phyloP scores from a whole-genome alignment of 92 coral and sea anemone species.

The Bergia sp. region DNA sequence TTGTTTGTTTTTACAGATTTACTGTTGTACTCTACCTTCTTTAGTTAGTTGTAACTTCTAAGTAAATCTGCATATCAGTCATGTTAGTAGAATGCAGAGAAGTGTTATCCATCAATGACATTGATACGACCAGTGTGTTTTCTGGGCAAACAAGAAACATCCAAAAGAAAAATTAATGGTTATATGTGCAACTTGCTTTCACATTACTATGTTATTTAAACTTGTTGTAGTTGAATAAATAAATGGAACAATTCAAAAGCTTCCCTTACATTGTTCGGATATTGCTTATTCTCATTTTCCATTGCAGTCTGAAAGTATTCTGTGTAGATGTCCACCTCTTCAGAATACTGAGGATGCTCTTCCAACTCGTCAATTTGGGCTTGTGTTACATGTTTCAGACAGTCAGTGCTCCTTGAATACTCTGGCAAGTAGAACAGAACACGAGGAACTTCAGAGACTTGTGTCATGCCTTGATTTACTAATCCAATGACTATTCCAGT shows the following conservation, averaged over 20 bases:
- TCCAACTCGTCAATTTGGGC: conserved; percentile 56
- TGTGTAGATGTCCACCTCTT: conserved; percentile 43
- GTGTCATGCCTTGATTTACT: conserved; percentile 32
- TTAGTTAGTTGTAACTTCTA: too few relatives aligned
- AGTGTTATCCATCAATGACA: too few relatives aligned
- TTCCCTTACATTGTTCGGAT: conserved; percentile 52
- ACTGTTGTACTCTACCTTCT: too few relatives aligned
- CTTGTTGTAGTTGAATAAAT: too few relatives aligned
- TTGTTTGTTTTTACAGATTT: too few relatives aligned
- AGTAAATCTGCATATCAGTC: too few relatives aligned
- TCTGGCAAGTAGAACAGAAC: conserved; percentile 11
- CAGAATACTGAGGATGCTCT: conserved; percentile 34
- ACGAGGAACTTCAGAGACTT: conserved; percentile 19
- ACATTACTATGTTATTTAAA: too few relatives aligned
- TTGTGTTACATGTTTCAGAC: conserved; percentile 33
- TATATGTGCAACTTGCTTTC: too few relatives aligned
- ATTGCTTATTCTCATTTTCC: conserved; percentile 54
- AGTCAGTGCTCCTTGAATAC: conserved; percentile 51
- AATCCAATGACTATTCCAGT: conserved; percentile 38
- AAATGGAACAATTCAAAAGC: conserved; percentile 59
- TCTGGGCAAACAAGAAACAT: too few relatives aligned
- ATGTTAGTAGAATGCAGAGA: too few relatives aligned
- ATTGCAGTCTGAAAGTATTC: conserved; percentile 63
- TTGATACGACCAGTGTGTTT: too few relatives aligned
- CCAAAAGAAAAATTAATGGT: too few relatives aligned